Conservation (phyloP, 2,888 invertebrate genomes). For the Griposia aprilina region DNA sequence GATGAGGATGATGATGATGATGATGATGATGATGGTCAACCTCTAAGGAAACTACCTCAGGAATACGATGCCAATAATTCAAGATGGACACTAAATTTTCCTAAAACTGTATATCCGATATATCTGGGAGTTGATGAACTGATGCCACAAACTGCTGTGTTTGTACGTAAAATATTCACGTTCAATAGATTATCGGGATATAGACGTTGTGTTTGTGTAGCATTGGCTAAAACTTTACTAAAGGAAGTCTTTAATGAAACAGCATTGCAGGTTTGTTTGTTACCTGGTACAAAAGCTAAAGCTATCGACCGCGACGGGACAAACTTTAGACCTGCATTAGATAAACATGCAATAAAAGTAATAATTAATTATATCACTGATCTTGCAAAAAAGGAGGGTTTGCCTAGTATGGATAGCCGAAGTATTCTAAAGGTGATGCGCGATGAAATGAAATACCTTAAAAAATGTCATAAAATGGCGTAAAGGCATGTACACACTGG, state of each 20-base stretch:
- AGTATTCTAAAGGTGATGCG: neutral
- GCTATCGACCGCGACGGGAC: neutral
- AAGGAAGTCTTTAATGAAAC: neutral
- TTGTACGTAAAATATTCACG: neutral
- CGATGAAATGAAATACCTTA: neutral
- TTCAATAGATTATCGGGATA: neutral
- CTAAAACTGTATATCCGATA: neutral
- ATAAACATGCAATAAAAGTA: neutral
- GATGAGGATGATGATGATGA: too few species aligned
- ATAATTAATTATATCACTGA: neutral
- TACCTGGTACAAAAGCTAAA: neutral
- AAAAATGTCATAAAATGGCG: too few species aligned
- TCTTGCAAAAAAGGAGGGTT: neutral
- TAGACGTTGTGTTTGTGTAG: too few species aligned
- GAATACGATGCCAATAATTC: conserved; percentile 1
- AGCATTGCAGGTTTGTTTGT: neutral
- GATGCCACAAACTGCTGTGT: neutral
- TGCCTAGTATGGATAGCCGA: neutral
- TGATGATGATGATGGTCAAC: neutral
- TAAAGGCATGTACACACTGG: too few species aligned
- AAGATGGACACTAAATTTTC: conserved; percentile 1
- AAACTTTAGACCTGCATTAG: neutral
- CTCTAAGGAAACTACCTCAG: neutral
- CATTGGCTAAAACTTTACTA: neutral
- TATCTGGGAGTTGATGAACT: neutral